phyloP scores from a whole-genome alignment of 2,888 invertebrate genomes.

The Julus scandinavius region DNA sequence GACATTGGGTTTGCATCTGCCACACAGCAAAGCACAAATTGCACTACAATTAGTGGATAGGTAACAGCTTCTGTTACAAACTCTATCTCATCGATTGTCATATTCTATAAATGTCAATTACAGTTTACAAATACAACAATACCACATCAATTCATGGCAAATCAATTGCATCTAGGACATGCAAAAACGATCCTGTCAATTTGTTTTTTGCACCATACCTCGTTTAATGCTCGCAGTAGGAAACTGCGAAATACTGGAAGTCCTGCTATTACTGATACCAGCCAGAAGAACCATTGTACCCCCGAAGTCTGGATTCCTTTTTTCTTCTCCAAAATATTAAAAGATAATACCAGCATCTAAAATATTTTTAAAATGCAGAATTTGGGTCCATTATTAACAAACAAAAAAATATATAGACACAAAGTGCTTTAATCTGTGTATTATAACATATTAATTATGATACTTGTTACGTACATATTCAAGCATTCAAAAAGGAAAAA shows the following conservation, averaged over 20 bases:
- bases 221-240: slow-evolving; percentile 70
- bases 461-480: too few species aligned
- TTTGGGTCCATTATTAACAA: background rate
- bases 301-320: slow-evolving; percentile 91
- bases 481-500: too few species aligned
- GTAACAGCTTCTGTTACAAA: slow-evolving; percentile 40
- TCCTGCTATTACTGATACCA: slow-evolving; percentile 78
- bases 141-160: slow-evolving; percentile 18
- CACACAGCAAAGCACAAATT: slow-evolving; percentile 51
- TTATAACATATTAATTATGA: too few species aligned
- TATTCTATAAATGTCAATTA: slow-evolving; percentile 42
- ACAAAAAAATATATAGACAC: too few species aligned
- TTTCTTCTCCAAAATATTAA: slow-evolving; percentile 82
- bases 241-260: slow-evolving; percentile 73
- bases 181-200: background rate
- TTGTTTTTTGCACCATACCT: background rate
- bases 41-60: slow-evolving; percentile 52
- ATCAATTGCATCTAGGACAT: background rate
- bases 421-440: too few species aligned
- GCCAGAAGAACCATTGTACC: slow-evolving; percentile 90
- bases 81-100: slow-evolving; percentile 25
- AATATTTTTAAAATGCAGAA: background rate
- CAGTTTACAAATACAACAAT: slow-evolving; percentile 44
- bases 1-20: slow-evolving; percentile 50
- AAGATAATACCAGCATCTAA: slow-evolving; percentile 62